Evolutionary conservation across 2,113 vertebrate species (phyloP).

Genomic region (Spea multiplicata): DNA sequence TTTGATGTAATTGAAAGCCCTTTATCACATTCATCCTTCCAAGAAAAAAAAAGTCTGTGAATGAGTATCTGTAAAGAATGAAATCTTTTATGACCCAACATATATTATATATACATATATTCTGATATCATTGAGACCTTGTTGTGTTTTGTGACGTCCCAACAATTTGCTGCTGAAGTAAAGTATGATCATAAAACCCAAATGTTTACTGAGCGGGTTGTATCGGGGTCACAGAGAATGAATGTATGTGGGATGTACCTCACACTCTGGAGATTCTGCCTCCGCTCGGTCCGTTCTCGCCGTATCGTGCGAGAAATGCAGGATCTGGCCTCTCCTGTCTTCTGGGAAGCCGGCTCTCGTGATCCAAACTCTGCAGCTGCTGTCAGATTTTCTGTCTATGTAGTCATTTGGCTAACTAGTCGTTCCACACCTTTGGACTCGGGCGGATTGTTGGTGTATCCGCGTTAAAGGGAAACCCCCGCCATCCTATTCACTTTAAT

Average conservation of each 20-base stretch:
- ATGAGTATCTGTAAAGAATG: too few species aligned
- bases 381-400: conserved; percentile 3
- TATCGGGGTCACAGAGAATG: too few species aligned
- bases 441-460: too few species aligned
- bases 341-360: conserved; percentile 18
- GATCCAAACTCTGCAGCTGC: conserved; percentile 23
- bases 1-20: too few species aligned
- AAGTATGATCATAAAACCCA: neutral
- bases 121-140: too few species aligned
- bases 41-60: too few species aligned
- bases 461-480: too few species aligned
- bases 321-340: neutral
- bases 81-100: too few species aligned
- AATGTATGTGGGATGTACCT: neutral
- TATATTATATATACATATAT: too few species aligned
- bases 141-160: neutral
- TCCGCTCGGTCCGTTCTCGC: neutral
- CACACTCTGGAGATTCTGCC: neutral
- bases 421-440: conserved; percentile 3
- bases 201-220: too few species aligned
- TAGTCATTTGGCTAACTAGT: conserved; percentile 17
- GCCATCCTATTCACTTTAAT: too few species aligned
- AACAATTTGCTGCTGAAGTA: neutral
- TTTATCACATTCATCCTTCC: too few species aligned
- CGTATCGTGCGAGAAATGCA: neutral